Evolutionary conservation across 2,888 invertebrate genomes (phyloP), one percentile per base, ranked within the genome.

Genomic region (Hypsopygia costalis): DNA sequence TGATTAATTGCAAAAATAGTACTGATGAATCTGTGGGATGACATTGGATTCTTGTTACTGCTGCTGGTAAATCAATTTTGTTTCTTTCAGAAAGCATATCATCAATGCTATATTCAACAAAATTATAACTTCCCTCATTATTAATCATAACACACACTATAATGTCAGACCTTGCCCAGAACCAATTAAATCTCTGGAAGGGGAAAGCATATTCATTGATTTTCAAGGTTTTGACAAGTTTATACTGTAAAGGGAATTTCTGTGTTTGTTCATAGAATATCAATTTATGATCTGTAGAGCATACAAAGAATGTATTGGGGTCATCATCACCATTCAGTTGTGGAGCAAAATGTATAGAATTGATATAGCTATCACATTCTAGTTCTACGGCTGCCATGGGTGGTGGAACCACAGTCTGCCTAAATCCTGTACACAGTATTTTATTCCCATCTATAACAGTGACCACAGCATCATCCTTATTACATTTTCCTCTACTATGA

Each of bases 401-500:
- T 1, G 98, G 97, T 20, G 98, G 97, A 7, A 96, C 89, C 12
- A 95, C 89, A 42, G 92, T 91, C 46, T 91, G 85, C 48, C 92
- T 91, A 62, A 97, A 95, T 25, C 93, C 91, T 6, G 96, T 96
- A 31, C 96, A 47, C 33, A 94, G 78, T 12, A 95, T 57, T 51
- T 91, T 91, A 41, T 82, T 91, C 51, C 95, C 95, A 90, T 97
- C 94, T 51, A 97, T 92, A 7, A 96, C 95, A 55, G 91, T 91
- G 2, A 94, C 93, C 21, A 91, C 71, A 6, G 92, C 91, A 68
- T 91, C 89, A 76, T 93, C 91, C 43, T 74, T 52, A 39, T 62
- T 44, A 40, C 63, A 64, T 55, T 73, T 79, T 37, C 92, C 90
- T 62, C 64, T 70, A 59, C 92, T 92, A 49, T 89, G 87, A 66